phyloP scores from a whole-genome alignment of 1,140 invertebrate genomes.

The Armadillidium nasatum region DNA sequence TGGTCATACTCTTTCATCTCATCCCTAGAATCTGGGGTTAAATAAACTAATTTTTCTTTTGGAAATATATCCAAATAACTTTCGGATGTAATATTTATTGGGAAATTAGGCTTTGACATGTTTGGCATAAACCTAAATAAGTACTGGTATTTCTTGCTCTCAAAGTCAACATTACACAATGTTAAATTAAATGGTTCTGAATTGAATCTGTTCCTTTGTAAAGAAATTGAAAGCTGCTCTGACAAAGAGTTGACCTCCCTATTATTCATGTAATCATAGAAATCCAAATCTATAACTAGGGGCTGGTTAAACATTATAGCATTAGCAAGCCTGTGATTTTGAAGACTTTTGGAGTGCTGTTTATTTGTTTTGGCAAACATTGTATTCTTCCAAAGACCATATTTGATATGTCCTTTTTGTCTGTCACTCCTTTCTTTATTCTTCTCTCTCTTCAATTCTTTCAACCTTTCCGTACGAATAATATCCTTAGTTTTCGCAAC shows the following conservation, averaged over 20 bases:
- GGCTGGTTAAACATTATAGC: conserved; percentile 67
- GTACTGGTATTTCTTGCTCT: conserved; percentile 57
- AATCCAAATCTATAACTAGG: conserved; percentile 73
- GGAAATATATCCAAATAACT: conserved; percentile 81
- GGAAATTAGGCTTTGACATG: conserved; percentile 59
- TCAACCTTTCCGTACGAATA: not conserved
- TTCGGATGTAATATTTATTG: conserved; percentile 64
- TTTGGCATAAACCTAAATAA: conserved; percentile 61
- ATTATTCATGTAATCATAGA: conserved; percentile 67
- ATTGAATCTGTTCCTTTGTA: conserved; percentile 61
- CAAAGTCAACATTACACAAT: conserved; percentile 63
- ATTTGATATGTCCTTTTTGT: conserved; percentile 51
- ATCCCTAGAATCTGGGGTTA: conserved; percentile 72
- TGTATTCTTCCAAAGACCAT: conserved; percentile 60
- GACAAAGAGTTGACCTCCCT: conserved; percentile 65
- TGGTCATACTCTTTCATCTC: conserved; percentile 64
- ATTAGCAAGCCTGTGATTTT: conserved; percentile 59
- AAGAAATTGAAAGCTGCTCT: conserved; percentile 60
- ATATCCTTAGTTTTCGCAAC: not conserved
- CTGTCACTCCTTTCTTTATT: conserved; percentile 49
- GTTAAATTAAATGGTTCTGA: conserved; percentile 69
- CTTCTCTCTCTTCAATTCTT: too few relatives aligned
- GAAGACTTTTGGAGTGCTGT: conserved; percentile 59
- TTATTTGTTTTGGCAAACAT: conserved; percentile 63
- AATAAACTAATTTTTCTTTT: conserved; percentile 72